Evolutionary conservation across 2,113 vertebrate species (phyloP).

Genomic region (Rhea pennata): DNA sequence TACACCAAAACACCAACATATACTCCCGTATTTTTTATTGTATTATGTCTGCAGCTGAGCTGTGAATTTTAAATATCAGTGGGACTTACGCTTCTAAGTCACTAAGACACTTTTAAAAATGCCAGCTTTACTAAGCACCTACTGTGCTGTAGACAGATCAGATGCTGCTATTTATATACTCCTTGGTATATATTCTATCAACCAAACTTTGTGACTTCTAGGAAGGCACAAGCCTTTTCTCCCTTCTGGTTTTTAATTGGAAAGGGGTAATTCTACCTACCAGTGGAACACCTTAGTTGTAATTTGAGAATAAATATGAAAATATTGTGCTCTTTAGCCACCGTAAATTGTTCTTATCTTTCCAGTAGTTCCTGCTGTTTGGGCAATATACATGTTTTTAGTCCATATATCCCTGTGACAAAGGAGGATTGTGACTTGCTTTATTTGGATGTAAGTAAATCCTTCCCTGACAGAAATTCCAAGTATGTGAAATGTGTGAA

Average conservation of each 20-base stretch:
- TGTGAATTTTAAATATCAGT: background rate
- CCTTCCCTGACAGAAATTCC: background rate
- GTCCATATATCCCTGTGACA: background rate
- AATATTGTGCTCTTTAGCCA: background rate
- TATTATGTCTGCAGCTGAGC: background rate
- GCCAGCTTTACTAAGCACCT: background rate
- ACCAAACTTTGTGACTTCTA: background rate
- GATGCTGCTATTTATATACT: background rate
- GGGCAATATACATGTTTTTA: background rate
- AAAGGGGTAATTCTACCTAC: background rate
- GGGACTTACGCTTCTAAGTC: background rate
- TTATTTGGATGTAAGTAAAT: background rate
- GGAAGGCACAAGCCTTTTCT: background rate
- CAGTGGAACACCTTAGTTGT: background rate
- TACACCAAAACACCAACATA: background rate
- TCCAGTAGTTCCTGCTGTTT: background rate
- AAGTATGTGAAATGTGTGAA: background rate
- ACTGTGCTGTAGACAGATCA: background rate
- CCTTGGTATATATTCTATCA: background rate
- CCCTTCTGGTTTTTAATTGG: background rate
- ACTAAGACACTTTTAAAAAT: background rate
- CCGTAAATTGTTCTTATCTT: background rate
- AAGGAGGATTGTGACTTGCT: rapidly evolving
- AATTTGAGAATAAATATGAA: background rate
- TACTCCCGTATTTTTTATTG: background rate